Base-by-base conservation (phyloP, 2,888 invertebrate species). In the Lasioglossum leucozonium region DNA sequence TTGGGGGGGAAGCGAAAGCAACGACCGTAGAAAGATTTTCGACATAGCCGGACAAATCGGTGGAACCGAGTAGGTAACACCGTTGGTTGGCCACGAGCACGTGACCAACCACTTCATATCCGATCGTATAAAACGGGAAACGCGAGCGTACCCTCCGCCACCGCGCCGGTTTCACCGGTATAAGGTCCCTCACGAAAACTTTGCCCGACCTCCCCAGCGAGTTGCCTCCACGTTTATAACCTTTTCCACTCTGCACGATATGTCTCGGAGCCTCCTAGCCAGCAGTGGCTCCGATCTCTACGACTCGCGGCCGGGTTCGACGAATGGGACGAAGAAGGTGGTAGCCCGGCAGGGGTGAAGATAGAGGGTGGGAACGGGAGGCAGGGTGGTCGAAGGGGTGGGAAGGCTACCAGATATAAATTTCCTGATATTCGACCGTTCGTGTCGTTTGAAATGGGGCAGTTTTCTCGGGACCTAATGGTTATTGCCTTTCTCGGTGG, bases 381-480 rank as follows among this genome's bases (percentile, higher is more conserved):
- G 34, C 79, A 75, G 72, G 78, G 74, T 77, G 77, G 85, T 80
- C 73, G 81, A 76, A 78, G 77, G 75, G 81, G 77, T 65, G 65
- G 87, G 85, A 89, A 88, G 90, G 90, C 92, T 93, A 93, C 93
- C 93, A 93, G 95, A 95, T 95, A 96, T 96, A 96, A 96, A 96
- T 96, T 96, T 95, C 95, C 94, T 95, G 95, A 96, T 96, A 96
- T 96, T 96, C 96, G 96, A 94, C 95, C 95, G 96, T 95, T 95
- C 95, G 96, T 96, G 96, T 96, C 96, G 95, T 95, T 95, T 95
- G 95, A 95, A 96, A 96, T 96, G 96, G 96, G 96, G 96, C 95
- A 96, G 96, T 96, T 96, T 96, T 96, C 96, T 96, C 95, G 95
- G 95, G 95, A 96, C 96, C 95, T 96, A 96, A 96, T 96, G 96